These are phyloP conservation scores for Lucinisca nassula DNA, from an alignment of 2,888 invertebrate genomes.

Conservation along the genomic window DNA sequence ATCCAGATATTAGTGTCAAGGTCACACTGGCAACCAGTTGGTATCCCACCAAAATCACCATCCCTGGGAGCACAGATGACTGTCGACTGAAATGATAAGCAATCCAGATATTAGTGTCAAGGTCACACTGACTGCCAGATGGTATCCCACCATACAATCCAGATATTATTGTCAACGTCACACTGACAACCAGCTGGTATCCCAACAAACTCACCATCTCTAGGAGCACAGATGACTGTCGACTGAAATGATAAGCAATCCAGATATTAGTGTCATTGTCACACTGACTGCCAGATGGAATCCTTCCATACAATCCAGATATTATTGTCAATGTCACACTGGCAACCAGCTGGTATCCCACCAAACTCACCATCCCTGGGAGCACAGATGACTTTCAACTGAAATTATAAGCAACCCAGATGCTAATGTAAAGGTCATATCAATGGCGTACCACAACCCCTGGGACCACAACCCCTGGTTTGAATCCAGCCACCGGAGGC, in stretches of 20 bases:
- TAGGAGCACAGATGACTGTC: conserved; percentile 77
- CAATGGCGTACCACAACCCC: too few species aligned
- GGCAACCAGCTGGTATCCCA: conserved; percentile 86
- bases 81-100: conserved; percentile 81
- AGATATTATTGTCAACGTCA: conserved; percentile 82
- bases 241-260: conserved; percentile 84
- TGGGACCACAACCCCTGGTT: conserved; percentile 78
- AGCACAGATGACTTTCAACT: conserved; percentile 77
- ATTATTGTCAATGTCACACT: conserved; percentile 82
- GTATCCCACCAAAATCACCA: conserved; percentile 82
- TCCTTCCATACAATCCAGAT: conserved; percentile 85
- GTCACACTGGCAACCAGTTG: conserved; percentile 86
- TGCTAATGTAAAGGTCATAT: conserved; percentile 80
- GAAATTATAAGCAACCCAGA: conserved; percentile 84
- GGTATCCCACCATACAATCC: conserved; percentile 86
- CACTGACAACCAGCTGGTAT: conserved; percentile 86
- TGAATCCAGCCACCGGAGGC: conserved; percentile 76
- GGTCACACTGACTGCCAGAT: conserved; percentile 85
- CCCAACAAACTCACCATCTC: conserved; percentile 79
- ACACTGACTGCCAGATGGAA: conserved; percentile 86
- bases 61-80: conserved; percentile 79
- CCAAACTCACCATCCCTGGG: conserved; percentile 80
- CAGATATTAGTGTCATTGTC: conserved; percentile 82
- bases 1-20: conserved; percentile 82
- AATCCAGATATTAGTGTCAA: conserved; percentile 82